phyloP scores from a whole-genome alignment of 2,888 invertebrate genomes.

The Elysia crispata region DNA sequence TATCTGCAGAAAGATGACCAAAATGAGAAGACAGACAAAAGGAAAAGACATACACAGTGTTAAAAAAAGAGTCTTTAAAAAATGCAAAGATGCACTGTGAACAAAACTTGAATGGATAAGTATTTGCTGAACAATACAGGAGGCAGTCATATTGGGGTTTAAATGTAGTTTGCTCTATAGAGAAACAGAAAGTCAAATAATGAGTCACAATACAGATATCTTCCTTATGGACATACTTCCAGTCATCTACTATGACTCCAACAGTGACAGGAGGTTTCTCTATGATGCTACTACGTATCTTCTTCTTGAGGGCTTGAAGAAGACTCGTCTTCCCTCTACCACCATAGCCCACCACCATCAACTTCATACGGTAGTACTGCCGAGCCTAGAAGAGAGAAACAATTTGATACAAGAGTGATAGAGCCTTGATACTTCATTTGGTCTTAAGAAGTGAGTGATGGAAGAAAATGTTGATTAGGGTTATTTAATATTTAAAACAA shows the following conservation, averaged over 20 bases:
- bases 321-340: conserved; percentile 73
- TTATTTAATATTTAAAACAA: too few relatives aligned
- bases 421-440: background rate
- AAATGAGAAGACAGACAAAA: too few relatives aligned
- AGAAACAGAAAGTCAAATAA: too few relatives aligned
- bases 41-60: too few relatives aligned
- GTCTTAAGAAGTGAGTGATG: background rate
- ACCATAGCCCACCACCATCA: conserved; percentile 75
- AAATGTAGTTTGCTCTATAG: too few relatives aligned
- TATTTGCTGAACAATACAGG: too few relatives aligned
- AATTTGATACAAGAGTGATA: background rate
- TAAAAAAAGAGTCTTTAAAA: too few relatives aligned
- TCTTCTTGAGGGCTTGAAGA: conserved; percentile 67
- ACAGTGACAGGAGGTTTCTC: conserved; percentile 66
- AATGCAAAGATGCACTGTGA: too few relatives aligned
- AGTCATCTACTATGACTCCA: conserved; percentile 73
- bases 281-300: conserved; percentile 54
- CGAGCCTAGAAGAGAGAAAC: conserved; percentile 60
- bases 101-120: too few relatives aligned
- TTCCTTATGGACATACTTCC: conserved; percentile 64
- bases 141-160: too few relatives aligned
- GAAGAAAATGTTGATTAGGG: background rate
- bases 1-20: conserved; percentile 50
- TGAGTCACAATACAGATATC: too few relatives aligned
- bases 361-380: conserved; percentile 73